Percentiles rank a stretch among this genome's conserved stretches.
phyloP scores from a whole-genome alignment of 2,113 vertebrate species.

The Myrmophylax atrothorax region DNA sequence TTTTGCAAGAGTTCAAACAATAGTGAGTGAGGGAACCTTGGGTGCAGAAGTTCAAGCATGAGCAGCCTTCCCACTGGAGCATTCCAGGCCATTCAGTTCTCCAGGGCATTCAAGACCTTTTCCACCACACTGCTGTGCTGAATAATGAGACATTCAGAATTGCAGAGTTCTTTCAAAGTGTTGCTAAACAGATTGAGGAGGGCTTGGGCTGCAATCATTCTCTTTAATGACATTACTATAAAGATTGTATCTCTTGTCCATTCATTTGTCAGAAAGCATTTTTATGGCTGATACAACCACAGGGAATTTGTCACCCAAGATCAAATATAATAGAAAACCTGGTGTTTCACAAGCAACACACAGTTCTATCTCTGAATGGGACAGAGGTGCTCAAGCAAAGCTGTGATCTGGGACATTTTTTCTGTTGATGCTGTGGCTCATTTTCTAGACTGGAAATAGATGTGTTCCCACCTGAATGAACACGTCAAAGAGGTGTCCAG shows the following conservation, averaged over 20 bases:
- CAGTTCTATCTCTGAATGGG: not conserved
- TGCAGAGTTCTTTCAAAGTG: not conserved
- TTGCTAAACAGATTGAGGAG: conserved; percentile 18
- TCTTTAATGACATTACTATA: not conserved
- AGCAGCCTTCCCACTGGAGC: not conserved
- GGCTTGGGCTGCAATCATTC: not conserved
- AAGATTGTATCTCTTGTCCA: not conserved
- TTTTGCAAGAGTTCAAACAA: not conserved
- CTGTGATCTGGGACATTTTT: not conserved
- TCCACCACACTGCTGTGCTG: not conserved
- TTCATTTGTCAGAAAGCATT: not conserved
- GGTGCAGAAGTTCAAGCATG: not conserved
- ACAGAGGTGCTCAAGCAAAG: not conserved
- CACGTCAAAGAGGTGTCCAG: not conserved
- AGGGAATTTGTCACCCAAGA: not conserved
- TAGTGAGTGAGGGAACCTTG: not conserved
- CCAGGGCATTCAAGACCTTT: not conserved
- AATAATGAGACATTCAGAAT: conserved; percentile 2
- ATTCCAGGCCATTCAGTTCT: not conserved
- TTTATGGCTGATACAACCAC: not conserved
- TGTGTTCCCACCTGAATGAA: not conserved
- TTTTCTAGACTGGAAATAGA: not conserved
- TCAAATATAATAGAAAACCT: not conserved
- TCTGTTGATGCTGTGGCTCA: not conserved
- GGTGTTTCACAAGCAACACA: not conserved